These are phyloP conservation scores for Sepioteuthis lessoniana DNA, from an alignment of 2,888 invertebrate species.

Conservation along the genomic window DNA sequence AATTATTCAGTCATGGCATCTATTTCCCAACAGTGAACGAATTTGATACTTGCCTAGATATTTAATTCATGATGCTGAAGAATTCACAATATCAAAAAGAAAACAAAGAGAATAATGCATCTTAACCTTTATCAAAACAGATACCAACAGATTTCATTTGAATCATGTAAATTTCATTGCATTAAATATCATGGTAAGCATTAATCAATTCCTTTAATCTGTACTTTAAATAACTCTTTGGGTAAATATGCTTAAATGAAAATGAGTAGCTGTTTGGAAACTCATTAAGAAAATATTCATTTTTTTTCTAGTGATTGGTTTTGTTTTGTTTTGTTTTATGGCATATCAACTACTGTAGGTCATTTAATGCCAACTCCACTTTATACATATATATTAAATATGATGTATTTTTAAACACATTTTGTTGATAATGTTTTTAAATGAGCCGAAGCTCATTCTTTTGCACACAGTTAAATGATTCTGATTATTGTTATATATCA, in stretches of 20 bases:
- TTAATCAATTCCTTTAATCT: neutral
- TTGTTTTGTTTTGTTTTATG: no score
- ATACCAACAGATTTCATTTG: neutral
- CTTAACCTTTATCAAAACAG: neutral
- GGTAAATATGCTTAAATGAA: neutral
- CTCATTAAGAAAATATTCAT: neutral
- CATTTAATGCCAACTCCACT: no score
- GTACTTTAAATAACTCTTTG: neutral
- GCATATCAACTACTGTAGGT: no score
- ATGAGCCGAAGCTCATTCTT: no score
- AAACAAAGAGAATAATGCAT: neutral
- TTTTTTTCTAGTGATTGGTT: no score
- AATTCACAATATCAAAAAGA: neutral
- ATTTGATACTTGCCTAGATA: neutral
- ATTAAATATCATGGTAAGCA: neutral
- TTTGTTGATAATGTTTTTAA: no score
- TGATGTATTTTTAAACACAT: no score
- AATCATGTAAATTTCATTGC: neutral
- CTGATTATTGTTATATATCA: no score
- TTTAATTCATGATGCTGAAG: neutral
- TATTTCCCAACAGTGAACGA: neutral
- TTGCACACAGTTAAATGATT: no score
- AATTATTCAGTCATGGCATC: neutral
- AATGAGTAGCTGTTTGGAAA: neutral
- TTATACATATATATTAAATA: no score